Percentiles rank a stretch among this genome's conserved stretches.
These are phyloP conservation scores for Elachura formosa DNA, from an alignment of 2,113 vertebrate genomes.

Conservation along the genomic window DNA sequence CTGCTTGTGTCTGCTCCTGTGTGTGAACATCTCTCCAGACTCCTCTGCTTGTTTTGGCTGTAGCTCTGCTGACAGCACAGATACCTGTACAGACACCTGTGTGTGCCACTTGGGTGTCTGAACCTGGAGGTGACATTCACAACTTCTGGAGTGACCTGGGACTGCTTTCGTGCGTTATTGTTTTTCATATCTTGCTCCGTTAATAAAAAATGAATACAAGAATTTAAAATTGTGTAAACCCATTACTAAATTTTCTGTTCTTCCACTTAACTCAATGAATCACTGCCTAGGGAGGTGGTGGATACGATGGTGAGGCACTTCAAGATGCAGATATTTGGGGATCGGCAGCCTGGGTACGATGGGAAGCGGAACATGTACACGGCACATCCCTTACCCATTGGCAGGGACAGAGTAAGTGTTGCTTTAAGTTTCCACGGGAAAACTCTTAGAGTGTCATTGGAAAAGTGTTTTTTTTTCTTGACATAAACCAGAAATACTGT, in stretches of 20 bases:
- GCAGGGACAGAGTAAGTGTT: constrained; percentile 86
- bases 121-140: not conserved
- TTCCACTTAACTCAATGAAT: not conserved
- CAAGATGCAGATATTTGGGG: constrained; percentile 99
- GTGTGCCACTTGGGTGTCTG: not conserved
- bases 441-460: not conserved
- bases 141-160: not conserved
- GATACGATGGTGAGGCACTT: constrained; percentile 99
- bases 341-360: constrained; percentile 95
- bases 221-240: not conserved
- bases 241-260: not conserved
- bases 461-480: not conserved
- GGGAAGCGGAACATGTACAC: constrained; percentile 99
- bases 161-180: fast-evolving
- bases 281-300: constrained; percentile 86
- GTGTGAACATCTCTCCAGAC: not conserved
- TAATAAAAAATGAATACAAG: not conserved
- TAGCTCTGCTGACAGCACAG: not conserved
- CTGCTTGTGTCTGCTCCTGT: not conserved
- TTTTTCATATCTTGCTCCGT: not conserved
- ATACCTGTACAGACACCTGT: not conserved
- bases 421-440: not conserved
- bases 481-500: not conserved
- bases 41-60: not conserved
- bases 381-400: constrained; percentile 92